Evolutionary conservation across 2,113 vertebrate genomes (phyloP).

Genomic region (Anolis sagrei): DNA sequence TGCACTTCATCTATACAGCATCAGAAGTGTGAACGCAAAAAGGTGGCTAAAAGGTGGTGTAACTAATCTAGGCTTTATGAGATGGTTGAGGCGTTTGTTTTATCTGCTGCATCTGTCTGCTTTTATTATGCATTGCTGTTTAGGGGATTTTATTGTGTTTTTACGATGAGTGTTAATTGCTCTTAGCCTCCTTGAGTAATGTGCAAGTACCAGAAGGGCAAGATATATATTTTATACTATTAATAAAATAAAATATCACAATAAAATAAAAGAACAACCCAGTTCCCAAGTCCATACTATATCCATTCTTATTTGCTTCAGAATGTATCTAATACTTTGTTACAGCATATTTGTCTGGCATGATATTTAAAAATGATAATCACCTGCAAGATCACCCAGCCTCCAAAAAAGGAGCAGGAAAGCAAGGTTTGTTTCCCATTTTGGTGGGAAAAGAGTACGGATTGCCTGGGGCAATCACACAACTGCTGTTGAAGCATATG

Average conservation of each 20-base stretch:
- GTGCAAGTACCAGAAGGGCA: neutral
- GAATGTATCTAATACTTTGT: neutral
- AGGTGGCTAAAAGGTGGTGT: neutral
- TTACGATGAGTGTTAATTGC: neutral
- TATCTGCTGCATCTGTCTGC: neutral
- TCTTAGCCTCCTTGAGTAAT: neutral
- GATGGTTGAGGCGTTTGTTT: neutral
- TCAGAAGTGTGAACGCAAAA: neutral
- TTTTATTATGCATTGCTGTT: neutral
- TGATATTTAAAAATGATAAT: neutral
- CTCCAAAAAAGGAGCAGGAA: neutral
- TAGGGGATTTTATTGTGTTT: neutral
- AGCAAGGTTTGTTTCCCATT: conserved; percentile 31
- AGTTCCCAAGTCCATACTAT: neutral
- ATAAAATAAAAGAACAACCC: neutral
- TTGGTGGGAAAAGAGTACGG: conserved; percentile 45
- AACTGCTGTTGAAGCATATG: conserved; percentile 54
- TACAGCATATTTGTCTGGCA: conserved; percentile 21
- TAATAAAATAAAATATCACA: neutral
- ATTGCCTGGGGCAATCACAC: conserved; percentile 18
- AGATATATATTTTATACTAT: neutral
- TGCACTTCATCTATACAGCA: neutral
- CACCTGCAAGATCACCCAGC: neutral
- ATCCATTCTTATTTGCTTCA: neutral
- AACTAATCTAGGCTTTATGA: neutral